Evolutionary conservation across 2,888 invertebrate genomes (phyloP).

Genomic region (Anoplius nigerrimus): DNA sequence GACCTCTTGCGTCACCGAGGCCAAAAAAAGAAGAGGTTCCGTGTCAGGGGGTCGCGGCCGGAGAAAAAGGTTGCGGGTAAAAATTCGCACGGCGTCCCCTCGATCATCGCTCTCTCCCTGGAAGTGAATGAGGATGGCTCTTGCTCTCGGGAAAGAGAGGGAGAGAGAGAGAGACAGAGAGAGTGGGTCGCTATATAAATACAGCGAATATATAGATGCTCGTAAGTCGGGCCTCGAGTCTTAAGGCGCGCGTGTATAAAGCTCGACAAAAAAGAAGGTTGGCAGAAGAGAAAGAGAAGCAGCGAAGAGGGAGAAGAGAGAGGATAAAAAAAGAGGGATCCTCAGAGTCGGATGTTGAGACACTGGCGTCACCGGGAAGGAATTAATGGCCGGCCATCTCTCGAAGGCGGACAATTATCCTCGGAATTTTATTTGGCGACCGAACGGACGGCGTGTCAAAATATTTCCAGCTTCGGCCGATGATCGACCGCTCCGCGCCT

Average conservation of each 20-base stretch:
- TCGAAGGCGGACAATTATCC: conserved; percentile 50
- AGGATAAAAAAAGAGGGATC: conserved; percentile 1
- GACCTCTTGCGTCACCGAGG: no score
- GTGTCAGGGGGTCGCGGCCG: background rate
- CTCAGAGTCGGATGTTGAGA: conserved; percentile 40
- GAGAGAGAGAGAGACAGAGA: background rate
- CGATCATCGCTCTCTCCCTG: conserved; percentile 42
- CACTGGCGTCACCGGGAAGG: conserved; percentile 40
- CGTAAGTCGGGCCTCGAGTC: conserved; percentile 45
- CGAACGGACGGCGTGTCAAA: conserved; percentile 41
- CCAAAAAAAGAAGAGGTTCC: no score
- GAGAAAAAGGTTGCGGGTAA: conserved; percentile 1
- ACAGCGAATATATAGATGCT: conserved; percentile 46
- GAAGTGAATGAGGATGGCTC: conserved; percentile 43
- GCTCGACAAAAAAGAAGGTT: conserved; percentile 38
- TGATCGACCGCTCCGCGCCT: conserved; percentile 44
- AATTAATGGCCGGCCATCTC: conserved; percentile 49
- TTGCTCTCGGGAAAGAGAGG: background rate
- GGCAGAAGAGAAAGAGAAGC: conserved; percentile 4
- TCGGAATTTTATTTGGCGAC: conserved; percentile 50
- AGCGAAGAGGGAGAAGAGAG: conserved; percentile 1
- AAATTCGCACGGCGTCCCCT: conserved; percentile 19
- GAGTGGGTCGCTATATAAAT: conserved; percentile 57
- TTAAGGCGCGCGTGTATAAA: conserved; percentile 52
- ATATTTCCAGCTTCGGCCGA: conserved; percentile 52